Base-by-base conservation (phyloP, 2,797 vertebrate genomes). In the Microchirus variegatus region DNA sequence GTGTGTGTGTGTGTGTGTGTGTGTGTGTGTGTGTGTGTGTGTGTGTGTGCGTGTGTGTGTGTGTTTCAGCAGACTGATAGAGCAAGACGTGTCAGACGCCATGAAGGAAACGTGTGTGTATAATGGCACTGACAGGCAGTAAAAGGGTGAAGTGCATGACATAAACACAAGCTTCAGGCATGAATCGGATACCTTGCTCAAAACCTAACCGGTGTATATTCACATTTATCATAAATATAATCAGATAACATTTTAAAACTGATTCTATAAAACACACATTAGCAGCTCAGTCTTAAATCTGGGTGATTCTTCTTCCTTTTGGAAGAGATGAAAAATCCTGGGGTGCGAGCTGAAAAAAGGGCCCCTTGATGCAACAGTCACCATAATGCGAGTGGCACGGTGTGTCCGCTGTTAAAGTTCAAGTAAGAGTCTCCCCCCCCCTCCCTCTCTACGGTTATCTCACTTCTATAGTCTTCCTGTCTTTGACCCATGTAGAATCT, bases 331-430 rank as follows among this genome's bases (percentile, higher is more conserved):
- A 59, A 70, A 83, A 81, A 75, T 75, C 79, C 79, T 62, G 70
- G 55, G 69, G 82, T 67, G 82, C 72, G 50, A n/a, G 63, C 70
- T 57, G 79, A 79, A 79, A 80, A 74, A 18, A 8, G 65, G 77
- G 83, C 78, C 77, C 73, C 88, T 87, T 93, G 90, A 93, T 65
- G 88, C 87, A 86, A 90, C 90, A 87, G 89, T 93, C 82, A 77
- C 70, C 64, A 61, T 93, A 94, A 94, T 93, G 89, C 83, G 89
- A 90, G 90, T 93, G 93, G 92, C 93, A 92, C 72, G 60, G 90
- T 93, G 93, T 94, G 92, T 94, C 93, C 88, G 53, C 72, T 73
- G 78, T 58, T 82, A 78, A 86, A 85, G 84, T 91, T 83, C 84
- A 63, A 90, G 84, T 91, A 78, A 91, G 85, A 90, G 88, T 85